These are phyloP conservation scores for Pangasius krempfi DNA, from an alignment of 2,797 vertebrate genomes.

Conservation along the genomic window DNA sequence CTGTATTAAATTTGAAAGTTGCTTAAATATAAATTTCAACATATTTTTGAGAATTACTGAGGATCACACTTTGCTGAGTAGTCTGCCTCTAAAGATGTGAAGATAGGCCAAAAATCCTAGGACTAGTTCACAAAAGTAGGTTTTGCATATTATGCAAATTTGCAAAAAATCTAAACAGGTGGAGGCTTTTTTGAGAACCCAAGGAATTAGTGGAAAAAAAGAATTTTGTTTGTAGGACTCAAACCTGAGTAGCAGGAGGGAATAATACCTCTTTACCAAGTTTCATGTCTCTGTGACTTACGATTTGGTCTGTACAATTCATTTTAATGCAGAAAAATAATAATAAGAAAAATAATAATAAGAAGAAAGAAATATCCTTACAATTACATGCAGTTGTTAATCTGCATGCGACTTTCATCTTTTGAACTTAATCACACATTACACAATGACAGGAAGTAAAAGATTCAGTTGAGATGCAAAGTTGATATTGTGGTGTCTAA, in stretches of 20 bases:
- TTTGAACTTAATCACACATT: neutral
- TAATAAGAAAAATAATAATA: neutral
- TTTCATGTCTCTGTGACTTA: neutral
- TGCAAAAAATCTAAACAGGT: neutral
- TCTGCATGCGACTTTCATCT: neutral
- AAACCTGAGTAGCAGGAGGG: neutral
- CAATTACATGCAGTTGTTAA: neutral
- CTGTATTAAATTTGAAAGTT: too few species aligned
- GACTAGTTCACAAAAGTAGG: neutral
- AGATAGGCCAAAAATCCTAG: neutral
- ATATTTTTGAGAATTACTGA: neutral
- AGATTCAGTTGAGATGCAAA: neutral
- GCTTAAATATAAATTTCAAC: too few species aligned
- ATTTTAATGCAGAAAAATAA: neutral
- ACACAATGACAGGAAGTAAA: neutral
- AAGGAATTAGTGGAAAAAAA: neutral
- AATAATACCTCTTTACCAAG: neutral
- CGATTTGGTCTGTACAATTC: neutral
- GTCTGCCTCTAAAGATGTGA: neutral
- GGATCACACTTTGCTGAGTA: neutral
- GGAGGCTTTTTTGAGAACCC: neutral
- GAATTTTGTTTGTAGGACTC: too few species aligned
- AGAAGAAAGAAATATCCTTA: neutral
- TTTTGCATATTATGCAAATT: neutral
- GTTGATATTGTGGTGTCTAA: slow-evolving; percentile 1